phyloP scores from a whole-genome alignment of 1,140 invertebrate genomes.

The Drosophila gunungcola region DNA sequence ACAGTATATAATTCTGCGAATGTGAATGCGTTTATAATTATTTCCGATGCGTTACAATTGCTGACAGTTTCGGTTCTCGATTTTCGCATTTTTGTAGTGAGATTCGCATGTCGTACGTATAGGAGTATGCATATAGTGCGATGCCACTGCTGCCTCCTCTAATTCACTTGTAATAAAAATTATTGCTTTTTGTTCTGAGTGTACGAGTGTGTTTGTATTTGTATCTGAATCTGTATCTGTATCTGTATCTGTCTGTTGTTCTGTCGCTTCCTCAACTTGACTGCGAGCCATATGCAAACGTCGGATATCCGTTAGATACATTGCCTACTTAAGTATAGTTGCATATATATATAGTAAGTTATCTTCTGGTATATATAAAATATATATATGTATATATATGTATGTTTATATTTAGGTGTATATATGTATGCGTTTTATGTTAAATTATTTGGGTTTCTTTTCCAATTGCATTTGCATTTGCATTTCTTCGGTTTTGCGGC shows the following conservation, averaged over 20 bases:
- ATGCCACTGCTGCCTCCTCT: slow-evolving; percentile 63
- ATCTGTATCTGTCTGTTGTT: slow-evolving; percentile 22
- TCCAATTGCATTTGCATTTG: slow-evolving; percentile 35
- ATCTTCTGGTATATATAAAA: slow-evolving; percentile 67
- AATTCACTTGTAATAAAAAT: slow-evolving; percentile 65
- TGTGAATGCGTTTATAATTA: slow-evolving; percentile 39
- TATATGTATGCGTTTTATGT: slow-evolving; percentile 63
- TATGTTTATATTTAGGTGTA: slow-evolving; percentile 54
- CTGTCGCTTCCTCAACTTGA: slow-evolving; percentile 66
- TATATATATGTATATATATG: slow-evolving; percentile 67
- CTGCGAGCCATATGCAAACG: slow-evolving; percentile 78
- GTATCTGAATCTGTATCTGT: slow-evolving; percentile 21
- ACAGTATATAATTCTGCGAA: slow-evolving; percentile 26
- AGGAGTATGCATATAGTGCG: slow-evolving; percentile 56
- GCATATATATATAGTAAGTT: slow-evolving; percentile 67
- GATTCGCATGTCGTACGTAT: slow-evolving; percentile 45
- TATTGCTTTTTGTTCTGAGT: slow-evolving; percentile 75
- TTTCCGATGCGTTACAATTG: slow-evolving; percentile 58
- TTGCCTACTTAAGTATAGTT: slow-evolving; percentile 79
- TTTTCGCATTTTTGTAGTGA: slow-evolving; percentile 18
- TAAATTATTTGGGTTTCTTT: slow-evolving; percentile 42
- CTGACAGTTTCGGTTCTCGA: slow-evolving; percentile 20
- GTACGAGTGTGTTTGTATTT: slow-evolving; percentile 19
- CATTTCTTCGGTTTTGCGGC: slow-evolving; percentile 37
- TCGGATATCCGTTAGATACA: slow-evolving; percentile 71